phyloP scores from a whole-genome alignment of 2,888 invertebrate genomes.

The Cordilura impudica region DNA sequence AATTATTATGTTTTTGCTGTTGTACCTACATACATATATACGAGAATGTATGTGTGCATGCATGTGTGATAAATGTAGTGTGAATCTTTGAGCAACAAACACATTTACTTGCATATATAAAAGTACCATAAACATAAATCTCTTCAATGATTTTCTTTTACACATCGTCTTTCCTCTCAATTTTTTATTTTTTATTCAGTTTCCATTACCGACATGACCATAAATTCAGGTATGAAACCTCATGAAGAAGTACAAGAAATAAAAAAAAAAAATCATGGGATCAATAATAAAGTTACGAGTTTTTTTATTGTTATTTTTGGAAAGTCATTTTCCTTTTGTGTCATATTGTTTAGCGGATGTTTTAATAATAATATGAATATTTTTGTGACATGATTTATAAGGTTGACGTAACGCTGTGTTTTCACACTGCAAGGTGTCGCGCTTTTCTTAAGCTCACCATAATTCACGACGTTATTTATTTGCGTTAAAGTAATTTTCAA shows the following conservation, averaged over 20 bases:
- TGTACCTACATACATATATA: not conserved
- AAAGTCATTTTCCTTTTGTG: not conserved
- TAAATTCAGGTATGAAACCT: conserved; percentile 14
- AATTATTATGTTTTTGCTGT: not conserved
- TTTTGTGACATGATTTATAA: not conserved
- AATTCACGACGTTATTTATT: no score
- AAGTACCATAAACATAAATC: not conserved
- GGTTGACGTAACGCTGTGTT: no score
- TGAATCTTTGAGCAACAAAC: not conserved
- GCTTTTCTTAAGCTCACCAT: no score
- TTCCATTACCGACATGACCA: not conserved
- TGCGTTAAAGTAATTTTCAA: no score
- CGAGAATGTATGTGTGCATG: not conserved
- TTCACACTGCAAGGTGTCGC: no score
- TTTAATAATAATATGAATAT: not conserved
- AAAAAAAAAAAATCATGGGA: conserved; percentile 15
- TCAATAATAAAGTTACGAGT: conserved; percentile 11
- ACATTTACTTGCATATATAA: not conserved
- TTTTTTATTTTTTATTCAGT: not conserved
- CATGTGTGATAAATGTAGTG: not conserved
- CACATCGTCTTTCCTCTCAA: not conserved
- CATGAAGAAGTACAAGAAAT: not conserved
- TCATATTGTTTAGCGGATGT: not conserved
- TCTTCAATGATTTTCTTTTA: conserved; percentile 7
- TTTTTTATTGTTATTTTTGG: not conserved